Evolutionary conservation across 1,140 invertebrate genomes (phyloP).

Genomic region (Neomicropteryx cornuta): DNA sequence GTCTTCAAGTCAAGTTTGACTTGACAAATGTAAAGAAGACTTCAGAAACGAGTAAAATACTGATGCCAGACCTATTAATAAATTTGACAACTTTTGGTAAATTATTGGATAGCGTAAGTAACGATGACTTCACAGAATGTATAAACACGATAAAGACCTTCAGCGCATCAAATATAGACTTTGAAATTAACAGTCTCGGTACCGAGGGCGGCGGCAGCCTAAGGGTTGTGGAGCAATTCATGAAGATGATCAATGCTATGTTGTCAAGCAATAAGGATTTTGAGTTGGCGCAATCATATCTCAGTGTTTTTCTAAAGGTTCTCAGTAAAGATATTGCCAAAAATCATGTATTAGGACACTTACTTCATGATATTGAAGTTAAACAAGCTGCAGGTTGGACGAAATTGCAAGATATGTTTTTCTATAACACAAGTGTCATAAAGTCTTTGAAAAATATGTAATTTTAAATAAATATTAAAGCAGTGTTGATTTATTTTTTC

Average conservation of each 20-base stretch:
- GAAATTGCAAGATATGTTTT: conserved; percentile 55
- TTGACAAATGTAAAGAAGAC: conserved; percentile 37
- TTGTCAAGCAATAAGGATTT: conserved; percentile 72
- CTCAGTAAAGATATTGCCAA: conserved; percentile 57
- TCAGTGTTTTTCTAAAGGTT: conserved; percentile 83
- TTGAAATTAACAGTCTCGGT: conserved; percentile 75
- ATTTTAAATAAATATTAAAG: too few species aligned
- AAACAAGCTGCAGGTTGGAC: conserved; percentile 53
- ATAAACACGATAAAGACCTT: conserved; percentile 69
- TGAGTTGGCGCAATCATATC: conserved; percentile 85
- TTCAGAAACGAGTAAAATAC: conserved; percentile 36
- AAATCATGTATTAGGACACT: conserved; percentile 42
- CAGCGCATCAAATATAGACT: conserved; percentile 78
- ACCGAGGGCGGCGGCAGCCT: conserved; percentile 57
- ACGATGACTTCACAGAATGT: conserved; percentile 41
- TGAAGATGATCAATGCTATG: conserved; percentile 63
- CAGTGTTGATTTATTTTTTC: too few species aligned
- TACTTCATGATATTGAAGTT: conserved; percentile 46
- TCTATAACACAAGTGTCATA: conserved; percentile 68
- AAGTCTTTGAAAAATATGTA: conserved; percentile 60
- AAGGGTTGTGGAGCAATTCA: conserved; percentile 64
- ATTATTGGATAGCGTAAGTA: conserved; percentile 31
- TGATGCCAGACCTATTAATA: conserved; percentile 42
- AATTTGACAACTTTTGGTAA: conserved; percentile 58
- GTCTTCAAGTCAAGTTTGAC: conserved; percentile 75